Base-by-base conservation (phyloP, 2,797 vertebrate species). In the Odontamblyopus lacepedii region DNA sequence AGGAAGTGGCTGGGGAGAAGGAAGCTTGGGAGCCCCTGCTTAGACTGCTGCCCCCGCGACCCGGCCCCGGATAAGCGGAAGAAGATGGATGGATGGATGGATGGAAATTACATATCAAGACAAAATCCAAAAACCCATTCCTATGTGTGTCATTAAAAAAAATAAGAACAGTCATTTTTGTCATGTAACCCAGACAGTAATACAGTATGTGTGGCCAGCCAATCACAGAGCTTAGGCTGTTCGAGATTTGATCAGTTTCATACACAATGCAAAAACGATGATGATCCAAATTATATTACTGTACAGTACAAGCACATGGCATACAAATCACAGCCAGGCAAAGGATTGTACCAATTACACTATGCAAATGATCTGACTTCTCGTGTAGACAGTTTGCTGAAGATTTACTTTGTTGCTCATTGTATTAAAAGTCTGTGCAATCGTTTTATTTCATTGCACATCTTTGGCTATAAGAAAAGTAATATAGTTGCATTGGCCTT, bases 401-500 rank as follows among this genome's bases (percentile, higher is more conserved):
- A 30, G 16, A 30, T 30, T 61, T 61, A 61, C 59, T 18, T 61
- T 61, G 59, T 61, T 16, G 26, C 29, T 30, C 15, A 18, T 18
- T 61, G 29, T 61, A 61, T 30, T 60, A 30, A 15, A 18, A n/a
- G 30, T 16, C 30, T 23, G 2, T 56, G 55, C 55, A 56, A 26
- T 56, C 23, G 3, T 19, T 15, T 56, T 26, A 23, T 56, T 56
- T 26, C 4, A 56, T 56, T 26, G 55, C 55, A 56, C 55, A 26
- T 23, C 55, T 27, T 2, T 57, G 23, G 9, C 4, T 57, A 23
- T 57, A 57, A 56, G 4, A 57, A 57, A 11, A 57, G 3, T 26
- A 57, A 57, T 26, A 26, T 3, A 57, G 4, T 18, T 29, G 13
- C 57, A 29, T 63, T 63, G 19, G 29, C 76, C 97, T 97, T 95